Base-by-base conservation (phyloP, 2,888 invertebrate species). In the Bimastos eiseni region DNA sequence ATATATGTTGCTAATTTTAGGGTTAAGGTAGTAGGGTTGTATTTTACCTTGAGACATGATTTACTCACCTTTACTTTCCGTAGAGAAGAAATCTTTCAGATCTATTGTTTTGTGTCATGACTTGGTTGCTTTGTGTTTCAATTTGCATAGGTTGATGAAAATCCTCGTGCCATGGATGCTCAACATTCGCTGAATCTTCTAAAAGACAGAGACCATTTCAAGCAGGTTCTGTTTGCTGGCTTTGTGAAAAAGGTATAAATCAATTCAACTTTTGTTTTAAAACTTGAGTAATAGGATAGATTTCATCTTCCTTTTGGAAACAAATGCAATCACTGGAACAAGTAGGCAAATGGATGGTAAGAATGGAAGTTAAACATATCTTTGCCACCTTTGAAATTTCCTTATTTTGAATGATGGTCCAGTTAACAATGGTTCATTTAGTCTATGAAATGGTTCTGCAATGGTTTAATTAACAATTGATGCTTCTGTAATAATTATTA, bases 151-250 rank as follows among this genome's bases (percentile, higher is more conserved):
- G 95, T 96, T 1, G 96, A 96, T 90, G 97, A 97, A 93, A 97
- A 97, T 94, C 96, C 96, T 55, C 96, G 96, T 92, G 94, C 95
- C 38, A 96, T 96, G 41, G 95, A 96, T 15, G 97, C 96, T 95
- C 96, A 96, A 92, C 96, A 97, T 90, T 44, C 55, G 37, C 96
- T 97, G 44, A 96, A 96, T 92, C 96, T 96, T 93, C 95, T 97
- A 92, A 96, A 96, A 93, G 96, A 96, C 93, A 95, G 96, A 4
- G 97, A 97, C 93, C 96, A 96, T 91, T 97, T 97, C 93, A 92
- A 92, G 17, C 93, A 92, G 84, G 92, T 94, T 33, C 92, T 94
- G 83, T 95, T 95, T 92, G 94, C 94, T 11, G 93, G 93, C 30
- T 93, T 93, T 89, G 94, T 94, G 44, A 95, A 94, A 91, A 95